phyloP scores from a whole-genome alignment of 2,797 vertebrate species.

The Eulemur rubriventer region DNA sequence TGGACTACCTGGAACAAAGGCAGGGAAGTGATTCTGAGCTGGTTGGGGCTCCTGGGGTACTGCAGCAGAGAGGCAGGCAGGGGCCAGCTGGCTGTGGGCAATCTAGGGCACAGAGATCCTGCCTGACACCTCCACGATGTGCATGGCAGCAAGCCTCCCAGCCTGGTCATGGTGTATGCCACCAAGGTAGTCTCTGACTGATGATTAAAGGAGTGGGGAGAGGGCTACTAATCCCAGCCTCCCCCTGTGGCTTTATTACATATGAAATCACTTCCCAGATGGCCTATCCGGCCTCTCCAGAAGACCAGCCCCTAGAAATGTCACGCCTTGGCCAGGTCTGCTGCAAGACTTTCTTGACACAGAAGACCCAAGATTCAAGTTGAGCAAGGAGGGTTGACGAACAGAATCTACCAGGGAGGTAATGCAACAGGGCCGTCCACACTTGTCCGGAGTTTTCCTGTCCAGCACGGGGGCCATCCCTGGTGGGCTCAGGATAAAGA shows the following conservation, averaged over 20 bases:
- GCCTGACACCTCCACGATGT: rapidly evolving
- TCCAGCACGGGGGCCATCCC: rapidly evolving
- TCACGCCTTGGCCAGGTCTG: not conserved
- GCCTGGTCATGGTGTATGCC: not conserved
- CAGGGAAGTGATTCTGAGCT: not conserved
- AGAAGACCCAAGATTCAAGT: not conserved
- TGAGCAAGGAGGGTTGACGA: not conserved
- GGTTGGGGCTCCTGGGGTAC: not conserved
- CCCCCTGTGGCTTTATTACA: not conserved
- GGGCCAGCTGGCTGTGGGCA: not conserved
- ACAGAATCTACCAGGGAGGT: not conserved
- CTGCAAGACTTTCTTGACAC: not conserved
- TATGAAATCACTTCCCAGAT: rapidly evolving
- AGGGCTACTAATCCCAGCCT: rapidly evolving
- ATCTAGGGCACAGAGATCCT: not conserved
- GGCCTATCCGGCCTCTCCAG: not conserved
- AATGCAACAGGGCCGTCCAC: rapidly evolving
- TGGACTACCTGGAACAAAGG: not conserved
- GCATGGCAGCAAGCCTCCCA: not conserved
- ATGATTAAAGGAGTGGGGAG: not conserved
- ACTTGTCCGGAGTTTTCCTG: not conserved
- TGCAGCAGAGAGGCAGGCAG: not conserved
- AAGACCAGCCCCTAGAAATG: not conserved
- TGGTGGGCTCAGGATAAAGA: not conserved
- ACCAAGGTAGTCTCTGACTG: rapidly evolving